Evolutionary conservation across 2,113 vertebrate species (phyloP).

Genomic region (Puma concolor): DNA sequence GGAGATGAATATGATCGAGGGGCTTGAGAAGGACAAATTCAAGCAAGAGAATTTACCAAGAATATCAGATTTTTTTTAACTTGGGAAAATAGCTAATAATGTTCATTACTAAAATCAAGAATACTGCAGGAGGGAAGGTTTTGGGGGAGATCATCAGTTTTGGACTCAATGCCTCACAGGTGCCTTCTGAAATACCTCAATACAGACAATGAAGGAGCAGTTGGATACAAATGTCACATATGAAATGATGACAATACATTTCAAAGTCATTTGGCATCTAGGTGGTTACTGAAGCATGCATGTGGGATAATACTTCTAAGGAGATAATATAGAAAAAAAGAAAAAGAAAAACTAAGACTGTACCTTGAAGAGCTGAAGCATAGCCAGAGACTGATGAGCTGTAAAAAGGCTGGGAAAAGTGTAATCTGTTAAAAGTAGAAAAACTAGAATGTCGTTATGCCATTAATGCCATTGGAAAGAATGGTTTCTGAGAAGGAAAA

Average conservation of each 20-base stretch:
- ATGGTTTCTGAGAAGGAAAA: neutral
- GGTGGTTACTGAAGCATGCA: neutral
- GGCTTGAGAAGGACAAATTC: neutral
- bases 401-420: neutral
- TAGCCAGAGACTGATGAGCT: neutral
- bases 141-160: neutral
- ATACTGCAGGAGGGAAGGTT: neutral
- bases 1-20: neutral
- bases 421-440: neutral
- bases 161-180: neutral
- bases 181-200: neutral
- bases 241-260: neutral
- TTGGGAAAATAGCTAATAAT: neutral
- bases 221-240: neutral
- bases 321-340: neutral
- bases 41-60: neutral
- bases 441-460: neutral
- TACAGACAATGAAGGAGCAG: neutral
- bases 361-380: neutral
- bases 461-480: neutral
- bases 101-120: neutral
- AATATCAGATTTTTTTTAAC: neutral
- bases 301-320: neutral
- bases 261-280: neutral
- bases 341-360: neutral